Base-by-base conservation (phyloP, 2,113 vertebrate genomes). In the Amphiprion percula region DNA sequence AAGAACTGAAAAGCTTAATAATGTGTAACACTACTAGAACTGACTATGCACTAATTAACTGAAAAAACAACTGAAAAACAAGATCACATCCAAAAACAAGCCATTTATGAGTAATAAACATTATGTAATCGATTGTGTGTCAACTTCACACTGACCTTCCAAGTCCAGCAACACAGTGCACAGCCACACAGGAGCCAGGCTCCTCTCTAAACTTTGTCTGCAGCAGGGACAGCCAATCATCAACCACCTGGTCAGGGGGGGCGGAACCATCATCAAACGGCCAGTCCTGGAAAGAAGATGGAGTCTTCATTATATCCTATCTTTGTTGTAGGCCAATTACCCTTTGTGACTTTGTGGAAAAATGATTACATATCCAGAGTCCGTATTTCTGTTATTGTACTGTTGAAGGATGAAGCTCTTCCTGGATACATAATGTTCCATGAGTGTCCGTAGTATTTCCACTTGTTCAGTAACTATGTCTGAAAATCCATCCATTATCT, bases 251-350 rank as follows among this genome's bases (percentile, higher is more conserved):
- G 23, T 95, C 95, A 0, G 97, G 97, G 17, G 98, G 98, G 9
- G 98, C 96, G 0, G 97, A 98, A 68, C 97, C 98, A 68, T 99
- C 97, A 67, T 99, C 97, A 83, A 99, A 99, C 0, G 97, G 97
- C 98, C 97, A 99, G 87, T 99, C 97, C 98, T 99, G 60, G 0
- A 65, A 28, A 54, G 24, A 68, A 53, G 5, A 59, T 5, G 1
- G 1, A 39, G 44, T 10, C 0, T 8, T n/a, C 53, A 53, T 39
- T 24, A 53, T 1, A 9, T 53, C 5, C 12, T 19, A 16, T n/a
- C 9, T 28, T 60, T 62, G 4, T 15, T 62, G 39, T 23, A n/a
- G 44, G 49, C 0, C 4, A 30, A 10, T 10, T 11, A 0, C 0
- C 10, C 0, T 56, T 67, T 19, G 0, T 2, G 26, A 3, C n/a